Evolutionary conservation across 2,888 invertebrate species (phyloP).

Genomic region (Belgica antarctica): DNA sequence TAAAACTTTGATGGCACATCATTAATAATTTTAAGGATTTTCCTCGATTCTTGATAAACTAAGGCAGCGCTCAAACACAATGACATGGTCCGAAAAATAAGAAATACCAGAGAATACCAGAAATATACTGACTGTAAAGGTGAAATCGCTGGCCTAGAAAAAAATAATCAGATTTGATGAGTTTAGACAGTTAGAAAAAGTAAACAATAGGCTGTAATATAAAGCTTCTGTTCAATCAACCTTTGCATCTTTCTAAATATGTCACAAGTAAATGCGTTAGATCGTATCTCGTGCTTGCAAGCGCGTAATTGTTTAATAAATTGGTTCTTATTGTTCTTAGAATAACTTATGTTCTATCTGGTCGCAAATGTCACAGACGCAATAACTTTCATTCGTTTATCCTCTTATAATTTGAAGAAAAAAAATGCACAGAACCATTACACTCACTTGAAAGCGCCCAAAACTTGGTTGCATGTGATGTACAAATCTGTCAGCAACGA

Average conservation of each 20-base stretch:
- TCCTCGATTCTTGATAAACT: conserved; percentile 60
- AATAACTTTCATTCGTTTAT: not conserved
- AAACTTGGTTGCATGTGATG: conserved; percentile 30
- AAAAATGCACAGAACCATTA: not conserved
- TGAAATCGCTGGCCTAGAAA: conserved; percentile 52
- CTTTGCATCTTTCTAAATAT: too few species aligned
- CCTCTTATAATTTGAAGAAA: too few species aligned
- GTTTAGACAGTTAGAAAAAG: not conserved
- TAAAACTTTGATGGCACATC: conserved; percentile 55
- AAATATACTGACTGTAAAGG: conserved; percentile 58
- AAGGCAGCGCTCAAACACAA: conserved; percentile 60
- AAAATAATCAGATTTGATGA: not conserved
- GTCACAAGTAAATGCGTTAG: too few species aligned
- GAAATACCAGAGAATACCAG: conserved; percentile 59
- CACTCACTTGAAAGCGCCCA: conserved; percentile 36
- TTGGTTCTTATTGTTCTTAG: too few species aligned
- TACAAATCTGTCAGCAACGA: conserved; percentile 34
- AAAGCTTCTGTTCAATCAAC: too few species aligned
- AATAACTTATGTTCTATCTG: too few species aligned
- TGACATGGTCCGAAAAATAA: conserved; percentile 57
- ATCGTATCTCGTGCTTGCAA: too few species aligned
- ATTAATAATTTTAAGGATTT: conserved; percentile 57
- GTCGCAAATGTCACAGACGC: too few species aligned
- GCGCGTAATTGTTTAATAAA: too few species aligned
- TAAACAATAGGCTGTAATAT: not conserved